These are phyloP conservation scores for Eulemur coronatus DNA, from an alignment of 2,797 vertebrate genomes.

Conservation along the genomic window DNA sequence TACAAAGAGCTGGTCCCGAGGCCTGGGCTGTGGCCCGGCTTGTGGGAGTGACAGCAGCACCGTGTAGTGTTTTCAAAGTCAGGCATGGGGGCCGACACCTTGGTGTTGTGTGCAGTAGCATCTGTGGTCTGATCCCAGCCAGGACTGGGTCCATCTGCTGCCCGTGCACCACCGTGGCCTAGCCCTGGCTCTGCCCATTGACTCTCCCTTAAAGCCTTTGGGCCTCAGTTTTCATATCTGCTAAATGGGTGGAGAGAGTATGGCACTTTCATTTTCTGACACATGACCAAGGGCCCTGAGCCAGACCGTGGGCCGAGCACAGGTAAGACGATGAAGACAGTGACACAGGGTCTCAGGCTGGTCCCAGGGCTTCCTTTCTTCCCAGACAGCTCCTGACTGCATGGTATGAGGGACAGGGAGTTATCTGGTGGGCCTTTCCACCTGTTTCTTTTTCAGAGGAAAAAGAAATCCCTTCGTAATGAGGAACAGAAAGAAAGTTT, in stretches of 20 bases:
- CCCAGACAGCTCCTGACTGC: neutral
- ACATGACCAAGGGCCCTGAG: neutral
- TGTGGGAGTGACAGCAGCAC: conserved; percentile 67
- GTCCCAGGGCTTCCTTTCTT: neutral
- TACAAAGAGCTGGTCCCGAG: conserved; percentile 46
- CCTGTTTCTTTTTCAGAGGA: neutral
- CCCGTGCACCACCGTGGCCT: neutral
- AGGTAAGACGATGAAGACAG: neutral
- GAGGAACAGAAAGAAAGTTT: neutral
- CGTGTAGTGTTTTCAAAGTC: conserved; percentile 67
- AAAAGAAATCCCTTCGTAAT: neutral
- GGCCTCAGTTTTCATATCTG: neutral
- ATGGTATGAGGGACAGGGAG: neutral
- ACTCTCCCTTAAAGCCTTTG: neutral
- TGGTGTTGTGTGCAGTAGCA: conserved; percentile 10
- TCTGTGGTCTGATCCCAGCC: neutral
- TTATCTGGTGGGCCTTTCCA: neutral
- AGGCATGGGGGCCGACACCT: neutral
- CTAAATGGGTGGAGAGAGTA: neutral
- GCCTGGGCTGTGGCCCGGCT: neutral
- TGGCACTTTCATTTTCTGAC: neutral
- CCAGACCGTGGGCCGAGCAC: neutral
- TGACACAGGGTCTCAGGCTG: neutral
- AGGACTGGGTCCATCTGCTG: neutral
- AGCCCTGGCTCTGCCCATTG: neutral